Evolutionary conservation across 2,797 vertebrate species (phyloP), one percentile per base, ranked within the genome.

Genomic region (Spinus olivaceus): DNA sequence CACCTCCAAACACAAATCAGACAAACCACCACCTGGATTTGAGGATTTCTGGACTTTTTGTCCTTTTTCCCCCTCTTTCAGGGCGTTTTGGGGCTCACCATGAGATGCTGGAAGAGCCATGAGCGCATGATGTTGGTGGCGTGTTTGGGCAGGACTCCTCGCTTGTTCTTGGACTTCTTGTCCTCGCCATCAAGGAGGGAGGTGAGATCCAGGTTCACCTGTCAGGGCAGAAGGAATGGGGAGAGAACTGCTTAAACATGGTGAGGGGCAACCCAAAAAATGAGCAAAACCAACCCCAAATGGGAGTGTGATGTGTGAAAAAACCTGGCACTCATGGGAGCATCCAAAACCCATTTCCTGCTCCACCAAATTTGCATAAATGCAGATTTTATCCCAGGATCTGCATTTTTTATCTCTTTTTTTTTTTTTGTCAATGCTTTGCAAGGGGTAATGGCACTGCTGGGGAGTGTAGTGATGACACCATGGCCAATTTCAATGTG

Each of bases 61-160:
- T 18, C 2, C 16, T 6, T 50, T 50, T 61, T 49, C 21, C 21
- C 8, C 8, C 16, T 1, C 2, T 17, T 25, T 16, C 18, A 80
- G 51, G 51, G 23, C 2, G n/a, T n/a, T 50, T 42, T 24, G 64
- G n/a, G 61, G 96, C 98, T 98, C 98, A 99, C 99, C 99, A 99
- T 99, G 97, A 99, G 99, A 96, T 99, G 99, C 96, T 99, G 99
- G 97, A 99, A 99, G 97, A 99, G 99, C 99, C 99, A 99, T 86
- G 99, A 99, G 95, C 99, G 99, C 99, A 99, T 99, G 97, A 99
- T 99, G 98, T 99, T 99, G 96, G 99, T 99, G 98, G 99, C 99
- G 0, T 99, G 99, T 97, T 99, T 99, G 93, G 99, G 99, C 93
- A 99, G 98, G 93, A 99, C 99, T 2, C 99, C 99, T 77, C 99